Percentiles rank a stretch among this genome's conserved stretches.
phyloP scores from a whole-genome alignment of 37 sponge, comb jelly and placozoan species.

The Hexactinellida sp. region DNA sequence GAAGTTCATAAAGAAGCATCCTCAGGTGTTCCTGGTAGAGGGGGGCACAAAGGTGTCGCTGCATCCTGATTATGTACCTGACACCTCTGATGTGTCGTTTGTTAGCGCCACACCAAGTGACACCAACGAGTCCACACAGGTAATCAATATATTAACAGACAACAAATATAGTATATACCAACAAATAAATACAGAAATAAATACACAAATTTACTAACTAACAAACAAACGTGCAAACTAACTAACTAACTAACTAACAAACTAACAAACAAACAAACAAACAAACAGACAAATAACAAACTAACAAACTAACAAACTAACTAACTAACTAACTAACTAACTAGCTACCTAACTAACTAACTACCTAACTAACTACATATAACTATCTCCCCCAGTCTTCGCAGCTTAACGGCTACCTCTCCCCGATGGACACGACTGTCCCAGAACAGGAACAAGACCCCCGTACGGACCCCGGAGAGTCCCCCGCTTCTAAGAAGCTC shows the following conservation, averaged over 20 bases:
- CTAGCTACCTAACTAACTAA: too few relatives aligned
- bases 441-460: not conserved
- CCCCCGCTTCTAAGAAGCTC: not conserved
- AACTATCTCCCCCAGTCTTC: not conserved
- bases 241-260: too few relatives aligned
- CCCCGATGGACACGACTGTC: not conserved
- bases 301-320: too few relatives aligned
- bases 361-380: too few relatives aligned
- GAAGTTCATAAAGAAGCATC: slow-evolving; percentile 24
- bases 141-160: too few relatives aligned
- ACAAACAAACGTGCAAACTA: too few relatives aligned
- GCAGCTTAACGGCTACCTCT: not conserved
- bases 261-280: too few relatives aligned
- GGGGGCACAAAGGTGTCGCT: not conserved
- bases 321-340: not conserved
- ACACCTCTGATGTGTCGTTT: not conserved
- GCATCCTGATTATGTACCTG: not conserved
- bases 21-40: slow-evolving; percentile 25
- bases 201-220: too few relatives aligned
- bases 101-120: not conserved
- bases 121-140: not conserved
- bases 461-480: not conserved
- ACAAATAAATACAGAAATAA: too few relatives aligned
- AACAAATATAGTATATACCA: too few relatives aligned
- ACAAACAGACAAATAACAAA: too few relatives aligned